Conservation (phyloP, 2,113 vertebrate species). For the Podocnemis expansa region DNA sequence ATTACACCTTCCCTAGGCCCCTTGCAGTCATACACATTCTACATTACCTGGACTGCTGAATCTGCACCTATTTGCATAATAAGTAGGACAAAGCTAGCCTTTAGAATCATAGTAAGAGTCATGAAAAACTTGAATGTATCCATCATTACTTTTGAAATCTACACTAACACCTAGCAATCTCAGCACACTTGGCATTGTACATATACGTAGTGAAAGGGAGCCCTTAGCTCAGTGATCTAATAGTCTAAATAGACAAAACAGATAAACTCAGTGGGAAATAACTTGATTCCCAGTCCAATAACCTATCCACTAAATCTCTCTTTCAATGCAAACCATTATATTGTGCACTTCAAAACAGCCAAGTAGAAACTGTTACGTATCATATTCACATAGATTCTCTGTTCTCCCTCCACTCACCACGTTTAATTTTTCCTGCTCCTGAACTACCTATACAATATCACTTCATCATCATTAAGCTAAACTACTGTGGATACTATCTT, state of each 20-base stretch:
- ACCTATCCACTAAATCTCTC: neutral
- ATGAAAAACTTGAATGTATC: neutral
- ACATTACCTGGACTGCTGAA: neutral
- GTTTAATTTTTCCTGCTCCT: neutral
- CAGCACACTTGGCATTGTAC: neutral
- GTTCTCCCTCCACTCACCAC: neutral
- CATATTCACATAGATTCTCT: neutral
- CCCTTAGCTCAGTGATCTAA: neutral
- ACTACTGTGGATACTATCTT: neutral
- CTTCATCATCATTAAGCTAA: neutral
- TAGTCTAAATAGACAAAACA: neutral
- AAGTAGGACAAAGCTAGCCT: neutral
- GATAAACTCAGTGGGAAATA: neutral
- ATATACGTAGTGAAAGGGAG: neutral
- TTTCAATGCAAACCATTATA: neutral
- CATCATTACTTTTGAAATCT: neutral
- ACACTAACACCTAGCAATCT: fast-evolving
- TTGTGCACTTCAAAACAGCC: neutral
- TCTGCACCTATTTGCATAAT: neutral
- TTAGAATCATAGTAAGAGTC: neutral
- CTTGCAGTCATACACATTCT: neutral
- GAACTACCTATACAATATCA: neutral
- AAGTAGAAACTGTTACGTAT: too few relatives aligned
- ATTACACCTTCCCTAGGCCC: fast-evolving
- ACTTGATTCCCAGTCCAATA: neutral